Percentiles rank a stretch among this genome's conserved stretches.
Evolutionary conservation across 1,140 invertebrate species (phyloP).

Genomic region (Magallana ariakensis): DNA sequence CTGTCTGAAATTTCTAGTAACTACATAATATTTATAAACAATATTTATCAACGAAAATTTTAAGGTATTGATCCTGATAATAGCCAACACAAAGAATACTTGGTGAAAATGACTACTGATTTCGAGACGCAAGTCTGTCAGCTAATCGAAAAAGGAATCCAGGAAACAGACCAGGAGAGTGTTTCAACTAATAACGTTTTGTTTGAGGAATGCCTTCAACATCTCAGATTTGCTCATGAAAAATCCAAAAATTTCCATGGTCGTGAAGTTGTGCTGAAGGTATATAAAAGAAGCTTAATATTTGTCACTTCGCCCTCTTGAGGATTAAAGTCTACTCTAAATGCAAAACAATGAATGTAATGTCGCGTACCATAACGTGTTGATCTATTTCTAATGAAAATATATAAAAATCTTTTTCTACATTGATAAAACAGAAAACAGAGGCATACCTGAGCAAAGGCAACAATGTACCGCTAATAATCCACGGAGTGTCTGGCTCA

Average conservation of each 20-base stretch:
- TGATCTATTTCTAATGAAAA: too few species aligned
- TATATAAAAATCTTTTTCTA: too few species aligned
- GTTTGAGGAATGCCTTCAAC: conserved; percentile 58
- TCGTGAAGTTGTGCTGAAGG: conserved; percentile 46
- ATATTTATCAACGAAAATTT: too few species aligned
- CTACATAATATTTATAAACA: too few species aligned
- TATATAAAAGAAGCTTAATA: background rate
- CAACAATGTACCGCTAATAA: background rate
- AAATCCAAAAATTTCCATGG: conserved; percentile 56
- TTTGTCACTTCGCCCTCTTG: too few species aligned
- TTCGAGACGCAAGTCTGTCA: conserved; percentile 28
- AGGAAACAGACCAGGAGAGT: conserved; percentile 26
- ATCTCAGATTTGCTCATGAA: conserved; percentile 52
- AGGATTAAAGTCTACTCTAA: too few species aligned
- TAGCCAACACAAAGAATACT: conserved; percentile 29
- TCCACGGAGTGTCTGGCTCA: conserved; percentile 49
- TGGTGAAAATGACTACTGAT: conserved; percentile 36
- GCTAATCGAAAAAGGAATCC: conserved; percentile 24
- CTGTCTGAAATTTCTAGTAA: too few species aligned
- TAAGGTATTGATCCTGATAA: conserved; percentile 36
- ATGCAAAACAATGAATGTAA: too few species aligned
- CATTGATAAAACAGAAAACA: conserved; percentile 20
- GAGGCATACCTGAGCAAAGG: conserved; percentile 31
- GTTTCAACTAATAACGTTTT: conserved; percentile 40
- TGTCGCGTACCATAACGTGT: too few species aligned